Evolutionary conservation across 2,797 vertebrate genomes (phyloP), one percentile per base, ranked within the genome.

Genomic region (Australoheros facetus): DNA sequence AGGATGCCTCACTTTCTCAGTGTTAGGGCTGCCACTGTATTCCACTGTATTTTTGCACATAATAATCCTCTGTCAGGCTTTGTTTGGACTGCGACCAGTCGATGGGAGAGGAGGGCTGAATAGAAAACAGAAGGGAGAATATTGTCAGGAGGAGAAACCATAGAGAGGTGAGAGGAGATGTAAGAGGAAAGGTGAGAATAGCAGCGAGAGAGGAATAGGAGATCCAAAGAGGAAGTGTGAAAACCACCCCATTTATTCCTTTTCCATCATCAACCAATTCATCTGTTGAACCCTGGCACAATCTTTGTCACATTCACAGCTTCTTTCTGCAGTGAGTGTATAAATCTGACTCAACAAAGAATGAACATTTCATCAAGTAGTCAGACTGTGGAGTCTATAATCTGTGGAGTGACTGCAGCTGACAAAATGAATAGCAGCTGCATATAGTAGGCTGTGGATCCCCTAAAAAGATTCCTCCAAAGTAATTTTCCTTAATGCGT

Each of bases 191-290:
- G 8, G 71, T 66, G 86, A 89, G 85, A 75, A 59, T 76, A 90
- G 90, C 81, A 39, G 75, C 62, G 79, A 74, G 81, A 78, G 70
- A 60, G 79, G 78, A 85, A 87, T 28, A 42, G 9, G 75, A 78
- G 85, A 80, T 59, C 62, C 51, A 23, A 39, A 80, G 77, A 85
- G 85, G 86, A 92, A 77, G 77, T 78, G 80, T 74, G 77, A 84
- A 86, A 93, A 82, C 75, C 74, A 73, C 78, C 78, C 79, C 66
- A 28, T 85, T 90, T 91, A 81, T 85, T 86, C 12, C 77, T 7
- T 73, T 87, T 86, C 91, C 78, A 82, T 92, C 89, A 90, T 75
- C 64, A 5, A 34, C 71, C 56, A 70, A 13, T 69, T 87, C 55
- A 70, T 79, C 83, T 60, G 66, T 73, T 60, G 71, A 73, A 83